Conservation (phyloP, 2,113 vertebrate species). For the Cyprinus carpio region DNA sequence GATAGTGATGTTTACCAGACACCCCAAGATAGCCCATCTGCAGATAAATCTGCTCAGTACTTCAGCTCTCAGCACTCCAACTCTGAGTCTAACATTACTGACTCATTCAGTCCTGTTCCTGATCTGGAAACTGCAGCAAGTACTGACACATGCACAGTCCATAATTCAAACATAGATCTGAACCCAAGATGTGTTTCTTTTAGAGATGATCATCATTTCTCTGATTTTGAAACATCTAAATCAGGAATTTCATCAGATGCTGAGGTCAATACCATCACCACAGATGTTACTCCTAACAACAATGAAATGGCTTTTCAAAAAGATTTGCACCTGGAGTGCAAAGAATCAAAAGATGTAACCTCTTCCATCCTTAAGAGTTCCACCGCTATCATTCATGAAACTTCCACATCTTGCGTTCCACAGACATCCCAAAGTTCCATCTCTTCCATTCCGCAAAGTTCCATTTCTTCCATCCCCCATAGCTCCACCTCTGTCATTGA, state of each 20-base stretch:
- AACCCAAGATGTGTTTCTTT: not conserved
- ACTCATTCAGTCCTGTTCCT: not conserved
- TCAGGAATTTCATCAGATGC: not conserved
- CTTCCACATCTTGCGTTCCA: not conserved
- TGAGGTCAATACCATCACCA: not conserved
- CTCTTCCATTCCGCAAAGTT: not conserved
- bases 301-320: not conserved
- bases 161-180: not conserved
- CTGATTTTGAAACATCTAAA: not conserved
- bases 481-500: not conserved
- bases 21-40: conserved; percentile 39
- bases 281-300: not conserved
- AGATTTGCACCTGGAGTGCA: not conserved
- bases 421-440: not conserved
- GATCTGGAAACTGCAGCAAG: not conserved
- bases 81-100: not conserved
- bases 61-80: not conserved
- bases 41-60: not conserved
- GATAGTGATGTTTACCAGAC: conserved; percentile 45
- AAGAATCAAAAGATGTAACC: not conserved
- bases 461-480: not conserved
- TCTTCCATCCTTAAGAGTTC: not conserved
- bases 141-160: not conserved
- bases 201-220: not conserved
- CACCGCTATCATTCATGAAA: not conserved